Conservation (phyloP, 2,797 vertebrate genomes). For the Zenarchopterus dispar region DNA sequence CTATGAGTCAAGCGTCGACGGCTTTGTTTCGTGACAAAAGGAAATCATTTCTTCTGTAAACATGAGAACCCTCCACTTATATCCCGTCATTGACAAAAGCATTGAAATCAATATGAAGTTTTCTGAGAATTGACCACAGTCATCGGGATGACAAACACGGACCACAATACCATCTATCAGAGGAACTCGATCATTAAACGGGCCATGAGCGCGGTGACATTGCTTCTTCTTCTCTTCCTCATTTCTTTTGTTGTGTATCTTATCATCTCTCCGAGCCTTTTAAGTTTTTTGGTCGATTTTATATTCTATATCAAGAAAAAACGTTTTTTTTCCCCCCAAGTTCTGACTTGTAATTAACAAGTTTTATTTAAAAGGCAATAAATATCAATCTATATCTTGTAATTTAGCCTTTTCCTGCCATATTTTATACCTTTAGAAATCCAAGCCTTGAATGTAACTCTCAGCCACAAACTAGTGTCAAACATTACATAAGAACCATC, state of each 20-base stretch:
- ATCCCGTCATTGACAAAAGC: slow-evolving; percentile 52
- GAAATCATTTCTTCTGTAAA: slow-evolving; percentile 54
- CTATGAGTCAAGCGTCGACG: slow-evolving; percentile 52
- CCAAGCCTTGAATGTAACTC: not conserved
- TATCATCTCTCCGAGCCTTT: too few species aligned
- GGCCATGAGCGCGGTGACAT: slow-evolving; percentile 22
- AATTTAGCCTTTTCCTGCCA: not conserved
- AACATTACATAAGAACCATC: not conserved
- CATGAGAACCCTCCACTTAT: slow-evolving; percentile 36
- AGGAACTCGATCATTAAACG: slow-evolving; percentile 35
- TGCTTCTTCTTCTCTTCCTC: slow-evolving; percentile 23
- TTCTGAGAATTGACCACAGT: slow-evolving; percentile 52
- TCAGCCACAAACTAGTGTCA: not conserved
- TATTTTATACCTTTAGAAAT: not conserved
- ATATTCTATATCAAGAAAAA: too few species aligned
- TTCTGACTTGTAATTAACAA: too few species aligned
- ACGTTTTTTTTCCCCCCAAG: too few species aligned
- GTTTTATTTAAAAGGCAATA: too few species aligned
- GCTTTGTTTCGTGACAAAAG: slow-evolving; percentile 36
- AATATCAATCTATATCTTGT: too few species aligned
- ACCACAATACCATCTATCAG: slow-evolving; percentile 45
- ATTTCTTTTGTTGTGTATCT: not conserved
- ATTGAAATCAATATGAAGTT: slow-evolving; percentile 59
- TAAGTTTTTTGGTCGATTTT: too few species aligned
- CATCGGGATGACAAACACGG: slow-evolving; percentile 42